Percentiles rank a stretch among this genome's conserved stretches.
Evolutionary conservation across 2,797 vertebrate species (phyloP).

Genomic region (Tarsius wallacei): DNA sequence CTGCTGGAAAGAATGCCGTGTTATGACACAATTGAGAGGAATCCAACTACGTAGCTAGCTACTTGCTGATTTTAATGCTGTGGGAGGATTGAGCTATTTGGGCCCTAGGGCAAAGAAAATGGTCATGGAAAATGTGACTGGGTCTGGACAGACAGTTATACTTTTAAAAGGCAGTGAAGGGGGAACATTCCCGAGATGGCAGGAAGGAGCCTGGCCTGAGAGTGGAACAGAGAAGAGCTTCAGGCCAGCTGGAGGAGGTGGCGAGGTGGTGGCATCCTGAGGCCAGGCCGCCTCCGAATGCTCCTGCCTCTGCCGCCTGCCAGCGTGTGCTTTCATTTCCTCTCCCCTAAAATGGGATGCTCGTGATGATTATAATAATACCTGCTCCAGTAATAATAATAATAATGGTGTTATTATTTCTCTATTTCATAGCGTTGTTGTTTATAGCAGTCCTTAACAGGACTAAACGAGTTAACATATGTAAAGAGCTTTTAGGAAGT

Average conservation of each 20-base stretch:
- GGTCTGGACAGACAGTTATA: neutral
- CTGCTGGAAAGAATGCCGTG: neutral
- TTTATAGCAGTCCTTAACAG: neutral
- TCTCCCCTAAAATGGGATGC: neutral
- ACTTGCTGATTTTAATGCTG: neutral
- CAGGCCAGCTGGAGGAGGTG: neutral
- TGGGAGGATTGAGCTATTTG: neutral
- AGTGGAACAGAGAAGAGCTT: neutral
- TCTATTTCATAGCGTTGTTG: neutral
- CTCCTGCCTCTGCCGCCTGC: neutral
- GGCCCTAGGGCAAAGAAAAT: neutral
- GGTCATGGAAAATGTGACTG: slow-evolving; percentile 65
- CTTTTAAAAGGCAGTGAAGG: slow-evolving; percentile 15
- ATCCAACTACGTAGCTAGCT: neutral
- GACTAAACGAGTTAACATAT: neutral
- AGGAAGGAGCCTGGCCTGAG: neutral
- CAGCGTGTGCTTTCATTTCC: neutral
- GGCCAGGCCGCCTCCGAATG: neutral
- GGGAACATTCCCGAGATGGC: slow-evolving; percentile 55
- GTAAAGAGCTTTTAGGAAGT: neutral
- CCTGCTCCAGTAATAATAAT: neutral
- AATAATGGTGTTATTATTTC: too few relatives aligned
- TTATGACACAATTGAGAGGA: neutral
- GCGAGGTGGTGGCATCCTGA: rapidly evolving
- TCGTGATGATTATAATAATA: neutral